These are phyloP conservation scores for Ormyrus thymus DNA, from an alignment of 2,888 invertebrate genomes.

Conservation along the genomic window DNA sequence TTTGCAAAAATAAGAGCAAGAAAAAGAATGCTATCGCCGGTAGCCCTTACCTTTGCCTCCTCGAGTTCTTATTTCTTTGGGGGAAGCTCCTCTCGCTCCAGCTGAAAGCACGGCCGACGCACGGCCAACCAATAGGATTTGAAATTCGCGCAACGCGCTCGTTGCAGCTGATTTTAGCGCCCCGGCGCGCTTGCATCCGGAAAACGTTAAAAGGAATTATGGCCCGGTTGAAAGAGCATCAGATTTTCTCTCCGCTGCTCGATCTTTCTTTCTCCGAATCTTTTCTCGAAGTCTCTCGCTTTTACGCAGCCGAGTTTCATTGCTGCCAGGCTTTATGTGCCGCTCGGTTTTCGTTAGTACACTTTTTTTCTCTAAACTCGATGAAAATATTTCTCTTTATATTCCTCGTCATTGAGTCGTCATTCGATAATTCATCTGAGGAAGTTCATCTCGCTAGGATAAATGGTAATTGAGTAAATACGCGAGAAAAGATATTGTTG, in stretches of 20 bases:
- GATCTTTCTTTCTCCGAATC: background rate
- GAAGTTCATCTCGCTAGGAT: too few relatives aligned
- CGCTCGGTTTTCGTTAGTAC: background rate
- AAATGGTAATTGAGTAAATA: too few relatives aligned
- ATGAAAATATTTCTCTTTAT: conserved; percentile 20
- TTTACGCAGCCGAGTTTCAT: conserved; percentile 14
- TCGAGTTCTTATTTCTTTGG: conserved; percentile 2
- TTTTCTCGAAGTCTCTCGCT: conserved; percentile 2
- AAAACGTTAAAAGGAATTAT: conserved; percentile 38
- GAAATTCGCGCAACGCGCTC: conserved; percentile 37
- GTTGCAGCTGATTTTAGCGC: conserved; percentile 11
- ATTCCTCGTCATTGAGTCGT: background rate
- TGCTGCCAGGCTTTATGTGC: background rate
- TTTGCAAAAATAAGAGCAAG: too few relatives aligned
- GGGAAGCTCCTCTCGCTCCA: background rate
- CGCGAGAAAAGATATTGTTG: too few relatives aligned
- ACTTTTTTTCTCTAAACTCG: conserved; percentile 29
- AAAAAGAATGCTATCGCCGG: too few relatives aligned
- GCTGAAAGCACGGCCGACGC: background rate
- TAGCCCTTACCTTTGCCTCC: too few relatives aligned
- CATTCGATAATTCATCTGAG: background rate
- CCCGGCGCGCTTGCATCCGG: background rate
- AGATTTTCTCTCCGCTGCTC: background rate
- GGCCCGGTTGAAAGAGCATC: background rate
- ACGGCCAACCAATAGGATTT: conserved; percentile 48